phyloP scores from a whole-genome alignment of 2,797 vertebrate species.

The Poeciliopsis presidionis region DNA sequence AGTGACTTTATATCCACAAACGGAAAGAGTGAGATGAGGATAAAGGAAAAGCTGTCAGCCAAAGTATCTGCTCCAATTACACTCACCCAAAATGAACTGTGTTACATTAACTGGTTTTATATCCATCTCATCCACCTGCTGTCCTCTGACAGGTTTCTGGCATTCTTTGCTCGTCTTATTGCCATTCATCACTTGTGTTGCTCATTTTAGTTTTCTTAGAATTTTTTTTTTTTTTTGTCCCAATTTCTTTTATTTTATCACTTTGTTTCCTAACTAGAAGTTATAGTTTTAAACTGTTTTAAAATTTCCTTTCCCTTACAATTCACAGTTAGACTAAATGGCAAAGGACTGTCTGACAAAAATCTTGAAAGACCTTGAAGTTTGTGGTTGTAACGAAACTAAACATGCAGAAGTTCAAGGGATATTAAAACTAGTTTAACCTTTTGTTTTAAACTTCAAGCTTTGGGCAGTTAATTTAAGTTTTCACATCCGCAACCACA shows the following conservation, averaged over 20 bases:
- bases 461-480: too few relatives aligned
- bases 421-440: background rate
- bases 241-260: background rate
- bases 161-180: background rate
- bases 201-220: background rate
- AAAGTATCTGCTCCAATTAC: constrained; percentile 8
- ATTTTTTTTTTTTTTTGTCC: constrained; percentile 1
- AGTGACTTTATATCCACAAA: background rate
- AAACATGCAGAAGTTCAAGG: background rate
- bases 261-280: background rate
- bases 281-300: background rate
- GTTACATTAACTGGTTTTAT: constrained; percentile 1
- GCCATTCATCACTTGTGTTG: background rate
- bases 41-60: background rate
- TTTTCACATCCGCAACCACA: background rate
- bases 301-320: background rate
- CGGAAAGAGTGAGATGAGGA: background rate
- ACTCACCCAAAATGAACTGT: background rate
- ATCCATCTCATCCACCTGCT: background rate
- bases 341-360: background rate
- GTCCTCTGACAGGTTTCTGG: background rate
- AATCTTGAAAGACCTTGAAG: background rate
- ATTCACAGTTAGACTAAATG: background rate
- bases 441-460: too few relatives aligned
- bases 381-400: background rate